These are phyloP conservation scores for Macropus fuliginosus DNA, from an alignment of 2,797 vertebrate genomes.

Conservation along the genomic window DNA sequence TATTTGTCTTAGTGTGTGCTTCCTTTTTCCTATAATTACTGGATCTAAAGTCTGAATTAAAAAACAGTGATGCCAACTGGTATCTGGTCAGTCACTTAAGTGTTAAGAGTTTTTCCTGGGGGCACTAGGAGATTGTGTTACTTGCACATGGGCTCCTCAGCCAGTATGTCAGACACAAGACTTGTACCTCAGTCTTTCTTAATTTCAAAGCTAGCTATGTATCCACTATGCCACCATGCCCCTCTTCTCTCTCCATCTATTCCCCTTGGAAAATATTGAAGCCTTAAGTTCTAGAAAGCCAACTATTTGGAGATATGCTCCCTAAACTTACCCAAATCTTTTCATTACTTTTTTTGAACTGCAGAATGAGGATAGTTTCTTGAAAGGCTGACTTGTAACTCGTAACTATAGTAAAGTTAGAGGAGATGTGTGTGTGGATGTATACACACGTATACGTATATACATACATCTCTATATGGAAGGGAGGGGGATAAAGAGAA, in stretches of 20 bases:
- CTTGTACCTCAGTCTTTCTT: neutral
- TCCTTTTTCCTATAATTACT: conserved; percentile 21
- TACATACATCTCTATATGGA: neutral
- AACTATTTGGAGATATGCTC: conserved; percentile 43
- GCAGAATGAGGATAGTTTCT: conserved; percentile 48
- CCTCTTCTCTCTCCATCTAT: neutral
- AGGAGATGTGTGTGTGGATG: conserved; percentile 55
- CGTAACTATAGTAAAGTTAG: conserved; percentile 68
- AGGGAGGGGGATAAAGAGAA: neutral
- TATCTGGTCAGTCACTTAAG: neutral
- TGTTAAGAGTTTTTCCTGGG: neutral
- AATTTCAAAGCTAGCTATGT: neutral
- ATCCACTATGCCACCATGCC: neutral
- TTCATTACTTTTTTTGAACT: conserved; percentile 39
- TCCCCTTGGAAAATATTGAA: neutral
- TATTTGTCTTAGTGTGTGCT: neutral
- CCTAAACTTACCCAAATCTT: conserved; percentile 56
- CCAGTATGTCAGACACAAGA: neutral
- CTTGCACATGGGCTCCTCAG: neutral
- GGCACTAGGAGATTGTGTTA: neutral
- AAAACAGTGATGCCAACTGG: neutral
- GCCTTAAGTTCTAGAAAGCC: conserved; percentile 4
- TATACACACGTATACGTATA: neutral
- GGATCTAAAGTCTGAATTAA: neutral
- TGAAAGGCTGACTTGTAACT: conserved; percentile 64